Conservation (phyloP, 1,140 invertebrate species). For the Rhopalosiphum padi region DNA sequence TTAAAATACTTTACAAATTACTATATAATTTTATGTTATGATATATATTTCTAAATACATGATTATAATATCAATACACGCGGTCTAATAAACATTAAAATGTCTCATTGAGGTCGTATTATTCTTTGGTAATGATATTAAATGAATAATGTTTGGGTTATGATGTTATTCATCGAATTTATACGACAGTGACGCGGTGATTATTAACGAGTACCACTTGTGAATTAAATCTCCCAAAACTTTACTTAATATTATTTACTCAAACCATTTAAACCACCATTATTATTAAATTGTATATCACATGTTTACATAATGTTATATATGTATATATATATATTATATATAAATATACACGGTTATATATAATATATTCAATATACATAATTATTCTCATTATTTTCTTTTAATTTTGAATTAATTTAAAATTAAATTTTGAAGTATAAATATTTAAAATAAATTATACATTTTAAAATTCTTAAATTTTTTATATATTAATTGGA, state of each 20-base stretch:
- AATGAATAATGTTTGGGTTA: not conserved
- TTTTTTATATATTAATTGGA: too few species aligned
- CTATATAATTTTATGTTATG: not conserved
- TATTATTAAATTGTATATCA: not conserved
- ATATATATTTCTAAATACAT: not conserved
- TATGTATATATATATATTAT: not conserved
- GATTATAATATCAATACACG: not conserved
- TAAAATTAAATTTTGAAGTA: too few species aligned
- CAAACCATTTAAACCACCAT: not conserved
- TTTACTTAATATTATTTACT: not conserved
- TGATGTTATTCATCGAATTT: not conserved
- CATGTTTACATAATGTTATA: not conserved
- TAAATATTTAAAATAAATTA: too few species aligned
- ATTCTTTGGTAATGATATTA: not conserved
- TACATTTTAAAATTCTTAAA: too few species aligned
- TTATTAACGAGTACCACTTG: not conserved
- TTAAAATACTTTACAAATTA: not conserved
- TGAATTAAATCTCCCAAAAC: not conserved
- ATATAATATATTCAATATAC: not conserved
- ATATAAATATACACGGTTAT: too few species aligned
- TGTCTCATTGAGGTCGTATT: too few species aligned
- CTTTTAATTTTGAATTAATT: not conserved
- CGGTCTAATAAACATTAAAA: not conserved
- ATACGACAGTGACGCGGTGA: not conserved
- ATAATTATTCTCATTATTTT: not conserved